These are phyloP conservation scores for Aulostomus chinensis DNA, from an alignment of 2,797 vertebrate species.

Conservation along the genomic window DNA sequence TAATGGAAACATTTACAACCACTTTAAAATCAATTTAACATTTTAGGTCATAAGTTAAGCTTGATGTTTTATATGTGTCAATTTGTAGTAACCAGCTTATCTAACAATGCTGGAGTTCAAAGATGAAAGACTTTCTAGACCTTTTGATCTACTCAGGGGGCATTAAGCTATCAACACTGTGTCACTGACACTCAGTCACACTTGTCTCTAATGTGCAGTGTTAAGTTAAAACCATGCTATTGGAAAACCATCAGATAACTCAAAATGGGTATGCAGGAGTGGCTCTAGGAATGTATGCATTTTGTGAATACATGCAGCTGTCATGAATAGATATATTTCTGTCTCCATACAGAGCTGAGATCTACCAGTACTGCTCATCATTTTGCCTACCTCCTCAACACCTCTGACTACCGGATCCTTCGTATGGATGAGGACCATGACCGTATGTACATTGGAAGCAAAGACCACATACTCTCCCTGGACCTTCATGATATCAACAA, in stretches of 20 bases:
- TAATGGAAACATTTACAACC: neutral
- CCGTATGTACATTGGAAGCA: conserved; percentile 97
- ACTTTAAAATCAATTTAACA: neutral
- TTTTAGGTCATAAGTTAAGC: neutral
- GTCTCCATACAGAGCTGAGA: conserved; percentile 85
- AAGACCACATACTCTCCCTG: conserved; percentile 94
- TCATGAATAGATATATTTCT: conserved; percentile 43
- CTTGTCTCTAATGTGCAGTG: conserved; percentile 63
- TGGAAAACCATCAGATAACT: conserved; percentile 70
- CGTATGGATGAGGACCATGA: conserved; percentile 98
- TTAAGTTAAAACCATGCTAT: conserved; percentile 60
- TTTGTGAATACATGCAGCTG: conserved; percentile 35
- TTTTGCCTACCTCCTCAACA: conserved; percentile 95
- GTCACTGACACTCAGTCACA: conserved; percentile 66
- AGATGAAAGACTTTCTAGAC: conserved; percentile 30
- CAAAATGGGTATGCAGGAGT: conserved; percentile 33
- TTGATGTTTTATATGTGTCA: no score
- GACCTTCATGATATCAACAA: conserved; percentile 98
- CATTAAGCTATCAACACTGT: conserved; percentile 65
- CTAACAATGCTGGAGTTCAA: no score
- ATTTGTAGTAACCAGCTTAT: no score
- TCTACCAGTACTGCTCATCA: conserved; percentile 92
- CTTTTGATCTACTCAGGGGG: conserved; percentile 55
- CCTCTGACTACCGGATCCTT: conserved; percentile 93
- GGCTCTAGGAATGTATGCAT: conserved; percentile 44